Evolutionary conservation across 2,888 invertebrate genomes (phyloP).

Genomic region (Lasioglossum malachurum): DNA sequence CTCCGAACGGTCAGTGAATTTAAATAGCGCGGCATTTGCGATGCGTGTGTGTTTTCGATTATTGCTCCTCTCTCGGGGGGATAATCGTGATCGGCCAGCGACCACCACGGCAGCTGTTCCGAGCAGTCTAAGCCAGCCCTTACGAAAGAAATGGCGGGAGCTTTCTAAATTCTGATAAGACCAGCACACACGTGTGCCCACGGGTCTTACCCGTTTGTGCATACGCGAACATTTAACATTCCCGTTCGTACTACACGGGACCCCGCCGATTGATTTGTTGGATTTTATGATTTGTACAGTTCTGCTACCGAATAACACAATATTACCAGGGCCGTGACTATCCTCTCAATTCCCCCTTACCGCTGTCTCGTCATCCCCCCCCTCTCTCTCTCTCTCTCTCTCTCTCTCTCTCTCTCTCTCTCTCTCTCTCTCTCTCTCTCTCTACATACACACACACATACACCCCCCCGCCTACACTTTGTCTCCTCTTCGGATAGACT

Average conservation of each 20-base stretch:
- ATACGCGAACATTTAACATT: conserved; percentile 15
- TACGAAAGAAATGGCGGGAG: conserved; percentile 77
- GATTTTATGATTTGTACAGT: conserved; percentile 72
- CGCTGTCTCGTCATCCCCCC: conserved; percentile 46
- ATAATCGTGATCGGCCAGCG: conserved; percentile 69
- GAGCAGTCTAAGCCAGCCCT: conserved; percentile 67
- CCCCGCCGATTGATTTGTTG: conserved; percentile 58
- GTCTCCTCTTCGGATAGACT: conserved; percentile 30
- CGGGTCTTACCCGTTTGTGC: conserved; percentile 1
- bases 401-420: neutral
- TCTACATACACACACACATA: neutral
- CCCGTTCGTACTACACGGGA: conserved; percentile 24
- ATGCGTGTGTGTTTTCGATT: conserved; percentile 68
- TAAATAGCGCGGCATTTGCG: conserved; percentile 78
- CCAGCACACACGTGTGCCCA: conserved; percentile 34
- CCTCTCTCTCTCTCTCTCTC: neutral
- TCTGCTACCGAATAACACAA: conserved; percentile 73
- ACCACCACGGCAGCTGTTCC: conserved; percentile 79
- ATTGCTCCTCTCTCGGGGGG: conserved; percentile 71
- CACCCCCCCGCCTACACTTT: conserved; percentile 32
- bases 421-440: neutral
- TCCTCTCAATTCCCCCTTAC: conserved; percentile 42
- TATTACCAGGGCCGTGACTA: conserved; percentile 72
- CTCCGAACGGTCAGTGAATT: conserved; percentile 75
- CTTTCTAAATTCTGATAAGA: conserved; percentile 56